Evolutionary conservation across 92 coral and sea anemone genomes (phyloP).

Genomic region (Montipora capitata): DNA sequence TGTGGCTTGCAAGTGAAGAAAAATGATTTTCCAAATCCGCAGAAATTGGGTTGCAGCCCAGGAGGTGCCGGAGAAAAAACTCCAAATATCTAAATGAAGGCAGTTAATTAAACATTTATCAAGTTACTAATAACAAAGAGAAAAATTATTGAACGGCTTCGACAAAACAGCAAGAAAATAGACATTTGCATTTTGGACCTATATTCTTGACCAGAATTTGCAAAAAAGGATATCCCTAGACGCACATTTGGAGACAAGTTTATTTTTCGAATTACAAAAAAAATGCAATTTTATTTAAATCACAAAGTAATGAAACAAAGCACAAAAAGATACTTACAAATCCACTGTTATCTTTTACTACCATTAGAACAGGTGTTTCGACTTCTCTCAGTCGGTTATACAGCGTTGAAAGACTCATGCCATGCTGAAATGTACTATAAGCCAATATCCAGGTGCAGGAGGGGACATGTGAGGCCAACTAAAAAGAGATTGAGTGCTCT

Average conservation of each 20-base stretch:
- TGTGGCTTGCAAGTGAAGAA: constrained; percentile 86
- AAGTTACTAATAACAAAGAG: no score
- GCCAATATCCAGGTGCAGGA: constrained; percentile 88
- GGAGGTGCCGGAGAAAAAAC: constrained; percentile 89
- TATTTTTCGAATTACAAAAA: no score
- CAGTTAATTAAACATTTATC: background rate
- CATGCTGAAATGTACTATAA: constrained; percentile 94
- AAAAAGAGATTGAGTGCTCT: background rate
- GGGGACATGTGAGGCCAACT: constrained; percentile 83
- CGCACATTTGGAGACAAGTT: no score
- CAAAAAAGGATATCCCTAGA: no score
- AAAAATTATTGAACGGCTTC: no score
- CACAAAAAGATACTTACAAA: constrained; percentile 70
- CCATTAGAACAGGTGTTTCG: constrained; percentile 88
- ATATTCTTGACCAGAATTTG: no score
- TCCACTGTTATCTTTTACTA: constrained; percentile 81
- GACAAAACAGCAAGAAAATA: no score
- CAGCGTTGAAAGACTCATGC: constrained; percentile 88
- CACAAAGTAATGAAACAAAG: no score
- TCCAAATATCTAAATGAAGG: constrained; percentile 86
- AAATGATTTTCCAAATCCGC: constrained; percentile 89
- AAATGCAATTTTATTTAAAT: no score
- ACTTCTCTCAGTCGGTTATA: constrained; percentile 85
- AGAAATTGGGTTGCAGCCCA: constrained; percentile 79
- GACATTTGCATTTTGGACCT: no score